These are phyloP conservation scores for Theristicus caerulescens DNA, from an alignment of 2,113 vertebrate species.

Conservation along the genomic window DNA sequence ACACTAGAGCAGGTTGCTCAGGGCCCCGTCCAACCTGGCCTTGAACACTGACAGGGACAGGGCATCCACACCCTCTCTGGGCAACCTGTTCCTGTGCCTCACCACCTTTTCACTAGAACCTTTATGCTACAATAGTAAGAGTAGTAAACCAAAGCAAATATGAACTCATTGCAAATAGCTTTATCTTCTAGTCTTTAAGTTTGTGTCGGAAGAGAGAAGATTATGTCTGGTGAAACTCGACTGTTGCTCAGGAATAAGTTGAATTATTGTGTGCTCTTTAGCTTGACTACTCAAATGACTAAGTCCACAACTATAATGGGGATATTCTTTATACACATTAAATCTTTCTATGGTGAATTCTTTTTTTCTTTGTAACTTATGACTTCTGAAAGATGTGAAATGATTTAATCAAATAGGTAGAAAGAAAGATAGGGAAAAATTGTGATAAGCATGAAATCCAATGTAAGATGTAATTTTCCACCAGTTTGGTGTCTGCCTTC, in stretches of 20 bases:
- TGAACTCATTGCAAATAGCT: not conserved
- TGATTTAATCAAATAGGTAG: slow-evolving; percentile 43
- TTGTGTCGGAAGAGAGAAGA: not conserved
- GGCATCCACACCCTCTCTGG: no score
- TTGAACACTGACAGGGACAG: no score
- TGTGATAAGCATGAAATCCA: slow-evolving; percentile 54
- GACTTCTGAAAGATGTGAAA: slow-evolving; percentile 50
- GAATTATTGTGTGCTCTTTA: not conserved
- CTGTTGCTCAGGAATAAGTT: not conserved
- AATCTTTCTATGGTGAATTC: not conserved
- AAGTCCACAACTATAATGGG: not conserved
- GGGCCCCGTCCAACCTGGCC: no score
- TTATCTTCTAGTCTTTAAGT: not conserved
- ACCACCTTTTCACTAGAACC: not conserved
- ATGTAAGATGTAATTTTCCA: slow-evolving; percentile 61
- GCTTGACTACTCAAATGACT: not conserved
- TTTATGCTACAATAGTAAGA: not conserved
- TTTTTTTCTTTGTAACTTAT: not conserved
- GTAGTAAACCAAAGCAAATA: not conserved
- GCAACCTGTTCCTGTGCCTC: no score
- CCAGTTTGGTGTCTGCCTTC: slow-evolving; percentile 11
- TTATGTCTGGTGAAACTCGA: not conserved
- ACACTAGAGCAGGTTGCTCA: no score
- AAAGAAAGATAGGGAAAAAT: slow-evolving; percentile 8
- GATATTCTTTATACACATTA: not conserved